Evolutionary conservation across 2,113 vertebrate species (phyloP).

Genomic region (Prolemur simus): DNA sequence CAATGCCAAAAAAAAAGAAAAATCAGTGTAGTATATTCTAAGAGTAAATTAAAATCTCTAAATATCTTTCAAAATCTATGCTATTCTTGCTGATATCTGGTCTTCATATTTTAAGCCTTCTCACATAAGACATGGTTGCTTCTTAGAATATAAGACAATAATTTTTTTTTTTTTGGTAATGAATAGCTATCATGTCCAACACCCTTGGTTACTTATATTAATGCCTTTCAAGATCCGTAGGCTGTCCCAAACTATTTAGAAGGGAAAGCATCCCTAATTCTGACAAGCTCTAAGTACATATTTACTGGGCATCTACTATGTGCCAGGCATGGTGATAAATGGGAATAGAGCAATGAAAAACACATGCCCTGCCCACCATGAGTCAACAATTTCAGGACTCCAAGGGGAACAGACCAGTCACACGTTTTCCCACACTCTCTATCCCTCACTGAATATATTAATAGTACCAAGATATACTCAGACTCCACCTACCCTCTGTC

Average conservation of each 20-base stretch:
- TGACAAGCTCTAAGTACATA: not conserved
- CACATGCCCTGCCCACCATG: not conserved
- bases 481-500: not conserved
- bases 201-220: not conserved
- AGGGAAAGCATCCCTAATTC: not conserved
- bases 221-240: not conserved
- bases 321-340: not conserved
- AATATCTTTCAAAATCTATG: not conserved
- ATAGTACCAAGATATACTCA: not conserved
- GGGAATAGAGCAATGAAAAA: not conserved
- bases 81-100: not conserved
- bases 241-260: not conserved
- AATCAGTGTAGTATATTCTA: not conserved
- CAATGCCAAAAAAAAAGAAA: not conserved
- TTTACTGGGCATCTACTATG: not conserved
- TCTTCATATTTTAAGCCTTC: not conserved
- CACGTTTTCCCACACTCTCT: not conserved
- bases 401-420: not conserved
- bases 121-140: not conserved
- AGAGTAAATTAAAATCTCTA: not conserved
- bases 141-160: not conserved
- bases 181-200: not conserved
- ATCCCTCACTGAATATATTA: not conserved
- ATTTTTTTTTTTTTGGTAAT: not conserved
- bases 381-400: not conserved